phyloP scores from a whole-genome alignment of 92 coral and sea anemone species.

The Palythoa grandiflora region DNA sequence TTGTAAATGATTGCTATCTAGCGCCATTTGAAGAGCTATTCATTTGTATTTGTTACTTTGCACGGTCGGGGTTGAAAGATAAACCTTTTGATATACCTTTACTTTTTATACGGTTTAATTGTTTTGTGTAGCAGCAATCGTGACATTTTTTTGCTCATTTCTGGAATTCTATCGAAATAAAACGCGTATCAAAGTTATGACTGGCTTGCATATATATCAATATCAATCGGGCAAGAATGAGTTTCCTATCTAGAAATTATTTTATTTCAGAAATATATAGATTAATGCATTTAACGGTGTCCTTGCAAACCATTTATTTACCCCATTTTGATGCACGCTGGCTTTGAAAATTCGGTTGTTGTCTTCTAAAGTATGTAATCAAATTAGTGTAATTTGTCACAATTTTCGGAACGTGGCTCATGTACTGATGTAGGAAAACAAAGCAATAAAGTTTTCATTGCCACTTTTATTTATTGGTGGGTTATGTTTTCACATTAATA shows the following conservation, averaged over 20 bases:
- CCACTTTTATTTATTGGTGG: neutral
- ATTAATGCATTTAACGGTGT: neutral
- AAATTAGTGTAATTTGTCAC: conserved; percentile 26
- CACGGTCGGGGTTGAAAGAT: conserved; percentile 38
- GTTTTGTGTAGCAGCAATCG: neutral
- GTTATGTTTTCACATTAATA: conserved; percentile 11
- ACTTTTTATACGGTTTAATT: conserved; percentile 8
- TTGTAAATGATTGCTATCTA: neutral
- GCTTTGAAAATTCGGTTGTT: conserved; percentile 1
- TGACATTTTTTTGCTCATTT: conserved; percentile 8
- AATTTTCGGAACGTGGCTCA: conserved; percentile 20
- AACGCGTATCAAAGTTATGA: conserved; percentile 30
- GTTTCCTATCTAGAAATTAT: neutral
- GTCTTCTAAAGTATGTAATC: neutral
- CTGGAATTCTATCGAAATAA: conserved; percentile 32
- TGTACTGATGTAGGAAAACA: neutral
- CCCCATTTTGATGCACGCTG: neutral
- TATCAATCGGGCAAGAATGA: conserved; percentile 35
- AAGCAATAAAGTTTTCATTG: neutral
- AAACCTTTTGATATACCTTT: conserved; percentile 18
- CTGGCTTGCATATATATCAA: conserved; percentile 42
- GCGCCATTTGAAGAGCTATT: conserved; percentile 33
- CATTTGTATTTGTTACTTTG: conserved; percentile 17
- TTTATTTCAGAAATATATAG: neutral
- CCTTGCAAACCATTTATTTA: neutral